phyloP scores from a whole-genome alignment of 2,797 vertebrate species.

The Hypotaenidia philippensis region DNA sequence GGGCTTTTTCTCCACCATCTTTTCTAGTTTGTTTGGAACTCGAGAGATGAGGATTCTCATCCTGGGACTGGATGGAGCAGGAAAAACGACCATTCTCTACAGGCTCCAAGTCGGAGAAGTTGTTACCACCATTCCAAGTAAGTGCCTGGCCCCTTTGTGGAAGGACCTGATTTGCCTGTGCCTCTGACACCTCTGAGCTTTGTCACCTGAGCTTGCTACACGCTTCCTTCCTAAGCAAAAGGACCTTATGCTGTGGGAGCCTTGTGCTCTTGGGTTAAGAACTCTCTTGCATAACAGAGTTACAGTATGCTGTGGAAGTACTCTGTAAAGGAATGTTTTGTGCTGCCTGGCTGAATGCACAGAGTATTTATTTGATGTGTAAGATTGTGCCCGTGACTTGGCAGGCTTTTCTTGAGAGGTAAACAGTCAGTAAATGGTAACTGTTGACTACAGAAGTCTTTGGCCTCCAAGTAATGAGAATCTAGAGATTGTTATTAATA shows the following conservation, averaged over 20 bases:
- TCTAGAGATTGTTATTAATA: background rate
- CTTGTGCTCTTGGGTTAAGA: background rate
- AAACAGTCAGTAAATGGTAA: background rate
- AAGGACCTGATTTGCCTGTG: background rate
- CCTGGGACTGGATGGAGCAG: constrained; percentile 95
- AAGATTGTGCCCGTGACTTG: background rate
- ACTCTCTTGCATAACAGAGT: background rate
- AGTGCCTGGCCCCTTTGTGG: constrained; percentile 38
- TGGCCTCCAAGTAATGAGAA: background rate
- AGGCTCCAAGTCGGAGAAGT: constrained; percentile 97
- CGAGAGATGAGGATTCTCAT: constrained; percentile 99
- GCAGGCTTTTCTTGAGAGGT: background rate
- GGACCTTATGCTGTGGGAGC: fast-evolving
- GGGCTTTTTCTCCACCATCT: constrained; percentile 95
- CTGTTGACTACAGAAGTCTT: background rate
- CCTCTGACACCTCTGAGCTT: background rate
- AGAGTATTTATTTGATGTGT: background rate
- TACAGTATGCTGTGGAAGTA: background rate
- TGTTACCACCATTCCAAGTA: constrained; percentile 98
- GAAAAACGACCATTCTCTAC: constrained; percentile 98
- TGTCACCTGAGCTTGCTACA: fast-evolving
- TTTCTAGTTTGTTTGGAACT: constrained; percentile 94
- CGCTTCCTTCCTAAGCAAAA: background rate
- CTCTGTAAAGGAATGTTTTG: background rate
- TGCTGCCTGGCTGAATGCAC: background rate